These are phyloP conservation scores for Heliocidaris erythrogramma DNA, from an alignment of 35 echinoderm and acorn worm species.

Conservation along the genomic window DNA sequence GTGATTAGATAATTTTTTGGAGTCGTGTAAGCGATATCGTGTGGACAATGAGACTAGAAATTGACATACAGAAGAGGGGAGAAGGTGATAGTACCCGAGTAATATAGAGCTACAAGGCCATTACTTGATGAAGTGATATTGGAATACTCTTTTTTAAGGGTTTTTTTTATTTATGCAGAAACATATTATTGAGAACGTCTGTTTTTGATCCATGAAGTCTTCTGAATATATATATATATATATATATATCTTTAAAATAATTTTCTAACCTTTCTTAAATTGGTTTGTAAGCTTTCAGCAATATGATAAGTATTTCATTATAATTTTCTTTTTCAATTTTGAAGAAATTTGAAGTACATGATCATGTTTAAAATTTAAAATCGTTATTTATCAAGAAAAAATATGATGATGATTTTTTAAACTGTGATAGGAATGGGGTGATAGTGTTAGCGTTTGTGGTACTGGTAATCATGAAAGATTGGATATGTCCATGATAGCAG, in stretches of 20 bases:
- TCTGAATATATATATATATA: no score
- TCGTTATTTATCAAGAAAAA: no score
- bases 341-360: no score
- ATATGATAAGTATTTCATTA: no score
- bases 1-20: conserved; percentile 5
- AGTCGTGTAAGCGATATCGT: conserved; percentile 9
- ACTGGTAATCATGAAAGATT: no score
- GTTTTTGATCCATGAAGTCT: no score
- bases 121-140: not conserved
- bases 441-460: not conserved
- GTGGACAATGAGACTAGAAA: not conserved
- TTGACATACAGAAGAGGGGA: not conserved
- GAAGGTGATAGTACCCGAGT: not conserved
- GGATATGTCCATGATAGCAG: no score
- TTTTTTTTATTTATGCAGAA: no score
- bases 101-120: not conserved
- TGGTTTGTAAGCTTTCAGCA: not conserved
- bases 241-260: not conserved
- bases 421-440: not conserved
- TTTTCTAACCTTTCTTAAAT: not conserved
- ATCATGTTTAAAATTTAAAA: no score
- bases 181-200: no score
- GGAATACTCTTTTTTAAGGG: not conserved
- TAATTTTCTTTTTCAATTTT: no score
- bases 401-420: no score